Percentiles rank a stretch among this genome's conserved stretches.
Conservation (phyloP, 1,140 invertebrate genomes). For the Mizuhopecten yessoensis region DNA sequence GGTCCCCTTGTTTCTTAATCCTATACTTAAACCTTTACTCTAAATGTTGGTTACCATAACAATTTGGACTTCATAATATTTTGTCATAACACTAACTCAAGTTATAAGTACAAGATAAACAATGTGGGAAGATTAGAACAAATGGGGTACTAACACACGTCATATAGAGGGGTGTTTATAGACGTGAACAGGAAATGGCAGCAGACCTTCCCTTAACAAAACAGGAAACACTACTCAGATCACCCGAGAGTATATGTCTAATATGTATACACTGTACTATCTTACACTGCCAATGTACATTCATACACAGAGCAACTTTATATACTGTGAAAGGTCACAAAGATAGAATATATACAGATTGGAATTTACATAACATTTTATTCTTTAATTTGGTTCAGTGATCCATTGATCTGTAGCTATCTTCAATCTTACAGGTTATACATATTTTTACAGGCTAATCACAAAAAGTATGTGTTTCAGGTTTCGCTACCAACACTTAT, state of each 20-base stretch:
- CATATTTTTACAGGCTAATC: not conserved
- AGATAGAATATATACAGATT: not conserved
- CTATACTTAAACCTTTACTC: too few relatives aligned
- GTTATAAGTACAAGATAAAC: too few relatives aligned
- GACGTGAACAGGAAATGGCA: slow-evolving; percentile 16
- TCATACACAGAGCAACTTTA: not conserved
- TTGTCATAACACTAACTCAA: too few relatives aligned
- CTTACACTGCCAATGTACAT: not conserved
- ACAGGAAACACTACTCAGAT: not conserved
- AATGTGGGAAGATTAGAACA: not conserved
- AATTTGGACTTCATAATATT: too few relatives aligned
- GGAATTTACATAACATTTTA: not conserved
- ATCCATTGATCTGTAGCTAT: not conserved
- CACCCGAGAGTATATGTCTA: not conserved
- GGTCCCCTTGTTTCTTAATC: too few relatives aligned
- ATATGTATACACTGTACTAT: not conserved
- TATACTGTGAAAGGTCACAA: slow-evolving; percentile 8
- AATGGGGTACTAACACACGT: not conserved
- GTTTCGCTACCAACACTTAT: too few relatives aligned
- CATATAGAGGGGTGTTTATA: not conserved
- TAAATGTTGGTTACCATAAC: too few relatives aligned
- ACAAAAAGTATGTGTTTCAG: too few relatives aligned
- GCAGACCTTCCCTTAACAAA: slow-evolving; percentile 2
- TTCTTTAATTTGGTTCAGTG: not conserved
- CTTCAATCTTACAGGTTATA: not conserved